Evolutionary conservation across 2,797 vertebrate species (phyloP).

Genomic region (Periparus ater): DNA sequence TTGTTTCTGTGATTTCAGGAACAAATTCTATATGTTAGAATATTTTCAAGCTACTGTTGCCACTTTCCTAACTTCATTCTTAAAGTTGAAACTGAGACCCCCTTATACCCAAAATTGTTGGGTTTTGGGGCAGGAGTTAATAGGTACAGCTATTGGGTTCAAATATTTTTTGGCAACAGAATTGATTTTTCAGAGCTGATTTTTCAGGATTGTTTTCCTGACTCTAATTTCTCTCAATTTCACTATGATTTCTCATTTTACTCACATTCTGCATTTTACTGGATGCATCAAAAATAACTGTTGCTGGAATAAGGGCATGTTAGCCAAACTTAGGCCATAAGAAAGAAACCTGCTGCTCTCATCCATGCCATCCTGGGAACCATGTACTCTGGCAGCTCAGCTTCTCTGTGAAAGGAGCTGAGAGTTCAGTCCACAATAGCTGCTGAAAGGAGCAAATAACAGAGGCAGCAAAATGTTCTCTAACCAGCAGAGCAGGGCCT

Average conservation of each 20-base stretch:
- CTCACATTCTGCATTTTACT: not conserved
- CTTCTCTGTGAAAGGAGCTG: slow-evolving; percentile 19
- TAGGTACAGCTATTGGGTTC: not conserved
- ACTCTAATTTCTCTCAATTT: not conserved
- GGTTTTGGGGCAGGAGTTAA: not conserved
- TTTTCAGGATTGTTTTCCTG: not conserved
- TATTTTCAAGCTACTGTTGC: slow-evolving; percentile 1
- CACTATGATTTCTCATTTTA: not conserved
- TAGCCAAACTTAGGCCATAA: not conserved
- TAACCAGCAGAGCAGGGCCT: slow-evolving; percentile 38
- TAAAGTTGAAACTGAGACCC: not conserved
- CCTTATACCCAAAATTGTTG: not conserved
- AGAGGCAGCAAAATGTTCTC: slow-evolving; percentile 52
- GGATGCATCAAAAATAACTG: not conserved
- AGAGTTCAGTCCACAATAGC: slow-evolving; percentile 33
- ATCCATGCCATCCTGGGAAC: not conserved
- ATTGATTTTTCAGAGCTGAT: not conserved
- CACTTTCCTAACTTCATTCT: not conserved
- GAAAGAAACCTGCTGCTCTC: slow-evolving; percentile 7
- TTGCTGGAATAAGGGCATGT: not conserved
- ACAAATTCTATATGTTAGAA: slow-evolving; percentile 13
- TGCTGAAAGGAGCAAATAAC: slow-evolving; percentile 35
- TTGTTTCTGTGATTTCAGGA: slow-evolving; percentile 19
- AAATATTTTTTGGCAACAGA: not conserved
- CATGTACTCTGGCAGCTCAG: not conserved